phyloP scores from a whole-genome alignment of 2,888 invertebrate genomes.

The Phalera bucephala region DNA sequence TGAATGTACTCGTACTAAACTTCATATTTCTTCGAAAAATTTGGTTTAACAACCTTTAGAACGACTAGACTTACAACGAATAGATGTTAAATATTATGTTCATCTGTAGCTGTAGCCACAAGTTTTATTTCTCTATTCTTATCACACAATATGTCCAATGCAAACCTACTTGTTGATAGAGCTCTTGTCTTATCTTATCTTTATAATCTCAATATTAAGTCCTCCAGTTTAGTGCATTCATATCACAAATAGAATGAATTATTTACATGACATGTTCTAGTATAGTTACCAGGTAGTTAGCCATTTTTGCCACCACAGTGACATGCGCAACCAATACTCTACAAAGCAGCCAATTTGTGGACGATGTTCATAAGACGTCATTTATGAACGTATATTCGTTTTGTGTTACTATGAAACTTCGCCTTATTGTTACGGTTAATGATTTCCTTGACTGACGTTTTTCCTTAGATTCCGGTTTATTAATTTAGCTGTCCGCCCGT shows the following conservation, averaged over 20 bases:
- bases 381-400: slow-evolving; percentile 30
- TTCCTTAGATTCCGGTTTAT: slow-evolving; percentile 15
- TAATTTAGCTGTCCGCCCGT: slow-evolving; percentile 16
- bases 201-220: not conserved
- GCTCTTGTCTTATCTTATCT: not conserved
- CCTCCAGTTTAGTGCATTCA: not conserved
- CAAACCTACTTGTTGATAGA: not conserved
- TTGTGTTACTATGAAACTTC: slow-evolving; percentile 21
- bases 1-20: no score
- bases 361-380: slow-evolving; percentile 32
- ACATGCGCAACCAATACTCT: slow-evolving; percentile 30
- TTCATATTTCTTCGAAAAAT: no score
- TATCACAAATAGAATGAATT: not conserved
- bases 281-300: not conserved
- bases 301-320: slow-evolving; percentile 27
- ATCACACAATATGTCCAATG: not conserved
- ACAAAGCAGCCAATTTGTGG: slow-evolving; percentile 39
- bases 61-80: no score
- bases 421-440: slow-evolving; percentile 26
- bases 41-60: no score
- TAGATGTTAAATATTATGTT: no score
- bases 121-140: no score
- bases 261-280: not conserved
- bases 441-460: slow-evolving; percentile 33
- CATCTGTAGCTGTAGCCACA: no score